Percentiles rank a stretch among this genome's conserved stretches.
These are phyloP conservation scores for Aphaenogaster ashmeadi DNA, from an alignment of 1,140 invertebrate species.

Conservation along the genomic window DNA sequence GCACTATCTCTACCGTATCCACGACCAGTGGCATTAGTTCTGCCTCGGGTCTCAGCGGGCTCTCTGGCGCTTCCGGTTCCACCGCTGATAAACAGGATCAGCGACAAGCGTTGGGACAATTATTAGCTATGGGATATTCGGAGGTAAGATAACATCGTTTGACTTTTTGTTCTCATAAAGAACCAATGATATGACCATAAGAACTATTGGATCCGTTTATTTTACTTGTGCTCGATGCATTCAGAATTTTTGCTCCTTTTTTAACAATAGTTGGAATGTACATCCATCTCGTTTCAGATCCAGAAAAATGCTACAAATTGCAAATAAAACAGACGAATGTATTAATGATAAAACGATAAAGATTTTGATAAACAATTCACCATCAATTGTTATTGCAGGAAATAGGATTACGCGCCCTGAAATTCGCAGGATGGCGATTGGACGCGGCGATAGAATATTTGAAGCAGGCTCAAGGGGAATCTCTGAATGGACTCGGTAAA, in stretches of 20 bases:
- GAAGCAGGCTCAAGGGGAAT: conserved; percentile 89
- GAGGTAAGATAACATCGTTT: conserved; percentile 86
- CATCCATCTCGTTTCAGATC: not conserved
- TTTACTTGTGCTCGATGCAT: not conserved
- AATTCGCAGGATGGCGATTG: conserved; percentile 90
- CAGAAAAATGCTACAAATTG: not conserved
- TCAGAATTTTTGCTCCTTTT: not conserved
- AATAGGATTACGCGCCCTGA: conserved; percentile 90
- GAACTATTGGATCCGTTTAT: not conserved
- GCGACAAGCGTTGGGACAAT: conserved; percentile 89
- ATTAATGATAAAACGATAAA: not conserved
- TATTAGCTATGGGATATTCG: conserved; percentile 90
- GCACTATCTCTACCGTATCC: conserved; percentile 91
- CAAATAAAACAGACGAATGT: not conserved
- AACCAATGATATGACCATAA: no score
- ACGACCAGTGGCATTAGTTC: conserved; percentile 90
- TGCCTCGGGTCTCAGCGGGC: conserved; percentile 90
- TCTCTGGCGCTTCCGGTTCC: conserved; percentile 85
- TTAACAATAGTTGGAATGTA: not conserved
- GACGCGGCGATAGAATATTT: conserved; percentile 91
- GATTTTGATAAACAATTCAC: conserved; percentile 25
- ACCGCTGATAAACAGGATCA: conserved; percentile 85
- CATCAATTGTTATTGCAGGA: conserved; percentile 87
- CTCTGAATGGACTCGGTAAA: conserved; percentile 88
- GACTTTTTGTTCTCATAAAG: not conserved